phyloP scores from a whole-genome alignment of 2,797 vertebrate genomes.

The Tapirus indicus region DNA sequence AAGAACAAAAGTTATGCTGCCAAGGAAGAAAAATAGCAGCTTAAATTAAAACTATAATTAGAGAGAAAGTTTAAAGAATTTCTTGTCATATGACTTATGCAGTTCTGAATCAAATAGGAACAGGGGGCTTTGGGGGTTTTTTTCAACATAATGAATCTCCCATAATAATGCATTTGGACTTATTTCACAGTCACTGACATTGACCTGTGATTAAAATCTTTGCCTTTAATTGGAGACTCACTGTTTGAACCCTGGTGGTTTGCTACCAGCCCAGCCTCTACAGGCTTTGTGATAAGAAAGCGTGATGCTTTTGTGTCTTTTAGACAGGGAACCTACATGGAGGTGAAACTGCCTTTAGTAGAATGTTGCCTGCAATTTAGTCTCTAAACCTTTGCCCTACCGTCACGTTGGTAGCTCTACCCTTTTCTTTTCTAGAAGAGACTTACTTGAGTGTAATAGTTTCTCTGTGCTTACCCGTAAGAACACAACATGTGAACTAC shows the following conservation, averaged over 20 bases:
- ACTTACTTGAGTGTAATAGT: neutral
- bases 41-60: conserved; percentile 38
- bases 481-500: neutral
- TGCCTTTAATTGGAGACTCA: conserved; percentile 1
- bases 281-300: neutral
- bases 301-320: neutral
- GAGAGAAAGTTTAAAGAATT: conserved; percentile 26
- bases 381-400: neutral
- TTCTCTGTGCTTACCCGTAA: neutral
- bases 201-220: conserved; percentile 55
- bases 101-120: conserved; percentile 27
- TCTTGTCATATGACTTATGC: neutral
- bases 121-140: too few relatives aligned
- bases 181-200: neutral
- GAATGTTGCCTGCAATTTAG: neutral
- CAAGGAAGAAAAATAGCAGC: neutral
- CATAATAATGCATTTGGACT: conserved; percentile 14
- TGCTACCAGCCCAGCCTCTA: neutral
- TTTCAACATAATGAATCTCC: neutral
- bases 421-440: neutral
- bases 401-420: neutral
- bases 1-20: neutral
- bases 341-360: neutral
- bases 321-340: neutral
- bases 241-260: neutral